Conservation (phyloP, 2,888 invertebrate species). For the Norana najaformis region DNA sequence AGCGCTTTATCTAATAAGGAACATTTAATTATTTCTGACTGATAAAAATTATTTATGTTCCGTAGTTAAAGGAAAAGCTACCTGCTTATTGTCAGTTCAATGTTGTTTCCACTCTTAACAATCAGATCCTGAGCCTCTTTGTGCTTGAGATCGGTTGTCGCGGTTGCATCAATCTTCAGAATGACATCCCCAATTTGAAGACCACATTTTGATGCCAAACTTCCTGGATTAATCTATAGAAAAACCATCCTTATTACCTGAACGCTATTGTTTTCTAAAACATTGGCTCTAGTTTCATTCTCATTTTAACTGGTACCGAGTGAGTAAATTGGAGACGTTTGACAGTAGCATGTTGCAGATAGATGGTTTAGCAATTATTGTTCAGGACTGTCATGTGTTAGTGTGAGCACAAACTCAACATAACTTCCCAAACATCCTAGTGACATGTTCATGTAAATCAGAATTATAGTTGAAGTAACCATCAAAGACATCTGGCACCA, state of each 20-base stretch:
- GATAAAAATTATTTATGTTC: background rate
- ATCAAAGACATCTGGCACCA: too few relatives aligned
- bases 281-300: background rate
- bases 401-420: too few relatives aligned
- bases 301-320: background rate
- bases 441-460: too few relatives aligned
- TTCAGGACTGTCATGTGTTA: too few relatives aligned
- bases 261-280: background rate
- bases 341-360: background rate
- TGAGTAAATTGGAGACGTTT: background rate
- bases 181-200: constrained; percentile 60
- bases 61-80: constrained; percentile 36
- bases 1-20: background rate
- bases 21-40: background rate
- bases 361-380: too few relatives aligned
- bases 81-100: constrained; percentile 59
- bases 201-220: constrained; percentile 60
- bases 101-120: constrained; percentile 55
- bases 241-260: constrained; percentile 18
- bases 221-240: constrained; percentile 59
- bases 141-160: constrained; percentile 54
- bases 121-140: constrained; percentile 61
- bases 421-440: too few relatives aligned
- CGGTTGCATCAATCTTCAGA: constrained; percentile 55
- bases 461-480: too few relatives aligned